Evolutionary conservation across 2,888 invertebrate species (phyloP).

Genomic region (Ormyrus rosae): DNA sequence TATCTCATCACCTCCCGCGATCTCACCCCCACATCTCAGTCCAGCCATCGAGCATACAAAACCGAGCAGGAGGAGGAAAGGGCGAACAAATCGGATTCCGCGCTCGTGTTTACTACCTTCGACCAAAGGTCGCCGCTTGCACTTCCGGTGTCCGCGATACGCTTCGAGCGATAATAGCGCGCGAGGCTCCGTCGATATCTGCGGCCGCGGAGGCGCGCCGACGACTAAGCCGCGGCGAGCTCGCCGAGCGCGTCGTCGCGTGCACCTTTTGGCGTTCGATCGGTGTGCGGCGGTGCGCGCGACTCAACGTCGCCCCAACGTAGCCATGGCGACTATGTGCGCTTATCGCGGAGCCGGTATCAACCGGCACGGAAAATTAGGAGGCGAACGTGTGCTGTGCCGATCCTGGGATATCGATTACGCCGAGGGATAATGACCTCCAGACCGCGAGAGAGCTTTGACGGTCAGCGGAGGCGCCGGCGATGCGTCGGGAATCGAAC

Average conservation of each 20-base stretch:
- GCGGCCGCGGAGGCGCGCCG: too few species aligned
- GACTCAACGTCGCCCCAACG: not conserved
- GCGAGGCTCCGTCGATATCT: too few species aligned
- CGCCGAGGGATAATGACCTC: conserved; percentile 70
- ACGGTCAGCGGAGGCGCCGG: conserved; percentile 14
- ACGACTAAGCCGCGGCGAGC: not conserved
- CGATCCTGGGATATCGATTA: conserved; percentile 62
- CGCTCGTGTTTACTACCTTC: too few species aligned
- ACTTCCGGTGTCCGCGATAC: too few species aligned
- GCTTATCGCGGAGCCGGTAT: not conserved
- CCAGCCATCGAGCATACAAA: too few species aligned
- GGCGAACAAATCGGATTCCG: too few species aligned
- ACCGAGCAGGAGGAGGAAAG: too few species aligned
- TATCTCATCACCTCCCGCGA: too few species aligned
- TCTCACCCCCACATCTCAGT: too few species aligned
- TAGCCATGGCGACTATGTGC: conserved; percentile 20
- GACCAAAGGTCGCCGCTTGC: too few species aligned
- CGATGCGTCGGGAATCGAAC: not conserved
- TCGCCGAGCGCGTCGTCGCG: not conserved
- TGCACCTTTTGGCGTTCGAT: not conserved
- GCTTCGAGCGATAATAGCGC: too few species aligned
- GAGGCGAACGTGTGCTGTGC: not conserved
- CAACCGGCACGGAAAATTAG: not conserved
- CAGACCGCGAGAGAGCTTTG: conserved; percentile 39
- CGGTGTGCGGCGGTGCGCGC: not conserved